Evolutionary conservation across 2,113 vertebrate genomes (phyloP).

Genomic region (Columba janthina): DNA sequence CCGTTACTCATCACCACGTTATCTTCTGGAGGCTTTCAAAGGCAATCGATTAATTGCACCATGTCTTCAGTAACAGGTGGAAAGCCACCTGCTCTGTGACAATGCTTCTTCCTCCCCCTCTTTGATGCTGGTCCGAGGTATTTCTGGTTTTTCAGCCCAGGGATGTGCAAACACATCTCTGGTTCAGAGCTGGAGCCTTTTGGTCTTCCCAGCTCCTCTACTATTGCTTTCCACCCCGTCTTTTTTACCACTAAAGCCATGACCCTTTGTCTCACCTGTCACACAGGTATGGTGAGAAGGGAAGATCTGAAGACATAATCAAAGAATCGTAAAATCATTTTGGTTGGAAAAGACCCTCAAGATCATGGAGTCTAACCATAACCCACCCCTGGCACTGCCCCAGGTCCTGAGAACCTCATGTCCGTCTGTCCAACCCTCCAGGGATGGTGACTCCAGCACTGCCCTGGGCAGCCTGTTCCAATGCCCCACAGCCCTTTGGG

Average conservation of each 20-base stretch:
- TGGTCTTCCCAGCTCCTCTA: not conserved
- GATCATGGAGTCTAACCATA: too few species aligned
- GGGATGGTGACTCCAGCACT: too few species aligned
- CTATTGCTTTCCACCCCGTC: rapidly evolving
- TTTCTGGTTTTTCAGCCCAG: too few species aligned
- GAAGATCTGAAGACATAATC: not conserved
- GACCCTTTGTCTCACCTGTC: too few species aligned
- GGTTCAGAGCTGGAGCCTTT: not conserved
- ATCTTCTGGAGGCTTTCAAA: not conserved
- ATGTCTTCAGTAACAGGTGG: rapidly evolving
- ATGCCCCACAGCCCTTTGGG: too few species aligned
- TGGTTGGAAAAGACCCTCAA: too few species aligned
- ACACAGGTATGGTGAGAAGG: not conserved
- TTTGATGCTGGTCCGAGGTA: rapidly evolving
- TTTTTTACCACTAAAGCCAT: too few species aligned
- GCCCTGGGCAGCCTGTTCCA: too few species aligned
- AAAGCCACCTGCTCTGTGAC: not conserved
- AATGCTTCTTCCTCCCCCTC: not conserved
- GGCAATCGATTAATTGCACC: not conserved
- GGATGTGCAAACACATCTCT: not conserved
- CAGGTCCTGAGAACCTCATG: too few species aligned
- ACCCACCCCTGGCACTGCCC: too few species aligned
- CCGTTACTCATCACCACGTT: not conserved
- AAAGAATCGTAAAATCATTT: too few species aligned
- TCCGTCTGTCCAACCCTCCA: too few species aligned